A percentile compares a stretch with the other conserved stretches of the same genome.
Evolutionary conservation across 2,797 vertebrate genomes (phyloP).

Genomic region (Mallotus villosus): DNA sequence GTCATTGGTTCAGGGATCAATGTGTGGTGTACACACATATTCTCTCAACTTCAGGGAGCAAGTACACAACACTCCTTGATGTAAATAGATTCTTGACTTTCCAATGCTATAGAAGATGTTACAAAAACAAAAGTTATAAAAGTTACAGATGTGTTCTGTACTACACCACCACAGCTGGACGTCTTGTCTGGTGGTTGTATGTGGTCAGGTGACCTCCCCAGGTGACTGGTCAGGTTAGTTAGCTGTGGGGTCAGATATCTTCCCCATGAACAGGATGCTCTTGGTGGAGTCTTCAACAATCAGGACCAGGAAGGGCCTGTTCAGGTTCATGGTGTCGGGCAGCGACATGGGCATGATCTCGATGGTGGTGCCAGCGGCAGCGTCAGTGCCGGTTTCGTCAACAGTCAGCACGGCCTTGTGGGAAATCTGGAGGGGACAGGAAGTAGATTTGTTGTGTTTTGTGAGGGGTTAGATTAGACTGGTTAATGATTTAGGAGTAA

Average conservation of each 20-base stretch:
- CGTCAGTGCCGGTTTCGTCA: constrained; percentile 88
- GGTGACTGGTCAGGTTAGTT: constrained; percentile 30
- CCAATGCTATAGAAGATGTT: not conserved
- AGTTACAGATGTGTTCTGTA: constrained; percentile 1
- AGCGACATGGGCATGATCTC: constrained; percentile 83
- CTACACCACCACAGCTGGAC: not conserved
- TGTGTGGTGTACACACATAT: no score
- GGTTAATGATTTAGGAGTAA: no score
- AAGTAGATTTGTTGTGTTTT: no score
- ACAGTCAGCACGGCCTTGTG: constrained; percentile 86
- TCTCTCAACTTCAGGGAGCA: no score
- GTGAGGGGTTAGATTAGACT: no score
- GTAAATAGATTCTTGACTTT: no score
- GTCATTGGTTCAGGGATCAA: no score
- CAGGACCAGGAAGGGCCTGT: constrained; percentile 84
- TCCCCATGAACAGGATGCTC: constrained; percentile 80
- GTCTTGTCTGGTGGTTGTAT: not conserved
- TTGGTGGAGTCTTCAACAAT: constrained; percentile 83
- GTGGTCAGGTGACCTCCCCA: no score
- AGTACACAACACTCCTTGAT: no score
- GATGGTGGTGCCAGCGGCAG: constrained; percentile 67
- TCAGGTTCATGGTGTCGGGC: constrained; percentile 69
- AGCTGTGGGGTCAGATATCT: constrained; percentile 71
- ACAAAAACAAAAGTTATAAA: no score
- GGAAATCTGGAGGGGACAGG: constrained; percentile 70